Conservation (phyloP, 2,113 vertebrate genomes). For the Podarcis cretensis region DNA sequence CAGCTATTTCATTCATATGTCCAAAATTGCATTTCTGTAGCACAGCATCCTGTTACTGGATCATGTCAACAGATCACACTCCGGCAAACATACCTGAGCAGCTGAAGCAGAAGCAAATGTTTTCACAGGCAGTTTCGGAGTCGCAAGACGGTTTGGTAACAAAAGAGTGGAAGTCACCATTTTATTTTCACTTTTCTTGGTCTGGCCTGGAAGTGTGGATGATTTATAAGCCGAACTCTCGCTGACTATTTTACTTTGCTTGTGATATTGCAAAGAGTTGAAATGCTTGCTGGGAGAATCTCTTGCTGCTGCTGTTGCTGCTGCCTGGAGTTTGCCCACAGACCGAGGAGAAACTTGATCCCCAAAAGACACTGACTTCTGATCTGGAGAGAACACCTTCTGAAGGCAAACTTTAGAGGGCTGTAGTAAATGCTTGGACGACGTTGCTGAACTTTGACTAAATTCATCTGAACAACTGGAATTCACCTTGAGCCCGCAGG, state of each 20-base stretch:
- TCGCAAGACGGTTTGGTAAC: slow-evolving; percentile 55
- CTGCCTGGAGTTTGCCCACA: slow-evolving; percentile 55
- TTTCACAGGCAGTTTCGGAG: slow-evolving; percentile 68
- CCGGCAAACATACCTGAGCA: slow-evolving; percentile 71
- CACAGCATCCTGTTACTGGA: too few relatives aligned
- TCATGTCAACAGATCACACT: neutral
- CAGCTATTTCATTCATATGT: neutral
- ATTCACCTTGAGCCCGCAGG: slow-evolving; percentile 73
- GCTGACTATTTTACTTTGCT: slow-evolving; percentile 22
- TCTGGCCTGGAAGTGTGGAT: slow-evolving; percentile 67
- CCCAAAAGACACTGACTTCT: slow-evolving; percentile 53
- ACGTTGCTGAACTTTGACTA: slow-evolving; percentile 79
- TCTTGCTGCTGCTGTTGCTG: neutral
- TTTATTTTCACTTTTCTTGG: slow-evolving; percentile 69
- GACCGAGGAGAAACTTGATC: slow-evolving; percentile 58
- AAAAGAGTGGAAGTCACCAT: slow-evolving; percentile 72
- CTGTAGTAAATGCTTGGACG: slow-evolving; percentile 85
- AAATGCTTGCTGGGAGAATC: slow-evolving; percentile 53
- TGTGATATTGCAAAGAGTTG: slow-evolving; percentile 48
- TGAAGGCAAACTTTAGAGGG: slow-evolving; percentile 84
- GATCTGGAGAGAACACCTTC: slow-evolving; percentile 59
- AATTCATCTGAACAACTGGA: slow-evolving; percentile 75
- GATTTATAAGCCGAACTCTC: slow-evolving; percentile 38
- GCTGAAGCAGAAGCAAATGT: slow-evolving; percentile 56
- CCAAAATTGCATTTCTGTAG: too few relatives aligned